Base-by-base conservation (phyloP, 2,888 invertebrate genomes). In the Capitulum mitella region DNA sequence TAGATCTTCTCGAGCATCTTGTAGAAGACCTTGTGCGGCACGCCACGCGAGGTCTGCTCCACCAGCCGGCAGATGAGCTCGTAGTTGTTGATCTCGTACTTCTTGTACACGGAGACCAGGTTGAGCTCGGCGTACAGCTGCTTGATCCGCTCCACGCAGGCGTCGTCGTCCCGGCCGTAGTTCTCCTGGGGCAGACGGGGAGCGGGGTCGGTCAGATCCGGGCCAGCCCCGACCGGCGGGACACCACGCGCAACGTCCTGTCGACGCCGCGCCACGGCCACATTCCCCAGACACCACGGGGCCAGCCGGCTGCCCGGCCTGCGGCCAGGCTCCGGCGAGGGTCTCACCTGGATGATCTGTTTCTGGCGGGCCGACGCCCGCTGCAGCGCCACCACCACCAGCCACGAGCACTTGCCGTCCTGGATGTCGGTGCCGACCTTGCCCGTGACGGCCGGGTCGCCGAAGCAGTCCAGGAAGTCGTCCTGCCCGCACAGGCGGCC, bases 331-430 rank as follows among this genome's bases (percentile, higher is more conserved):
- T n/a, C n/a, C n/a, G n/a, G n/a, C n/a, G n/a, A n/a, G n/a, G n/a
- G n/a, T n/a, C 82, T 81, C 82, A 88, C 88, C 84, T 91, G 88
- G 88, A 95, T 89, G 46, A 93, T 87, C 83, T 90, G 88, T 82
- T 89, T 89, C 84, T 95, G 94, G 8, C 89, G 87, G 0, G 90
- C 88, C 76, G 89, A 90, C 0, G 92, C 93, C 79, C 92, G 89
- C 85, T 95, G 92, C 81, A 97, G 87, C 19, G 97, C 97, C 0
- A 93, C 92, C 0, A 97, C 94, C 1, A 94, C 91, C 51, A 97
- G 87, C 98, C 98, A 99, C 0, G 95, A 91, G 86, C 98, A 98
- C 87, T 98, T 98, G 51, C 97, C 97, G 83, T 97, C 96, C 86
- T 92, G 90, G 83, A 99, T 97, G 85, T 98, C 98, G 0, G 92